Conservation (phyloP, 2,888 invertebrate genomes). For the Gymnosoma rotundatum region DNA sequence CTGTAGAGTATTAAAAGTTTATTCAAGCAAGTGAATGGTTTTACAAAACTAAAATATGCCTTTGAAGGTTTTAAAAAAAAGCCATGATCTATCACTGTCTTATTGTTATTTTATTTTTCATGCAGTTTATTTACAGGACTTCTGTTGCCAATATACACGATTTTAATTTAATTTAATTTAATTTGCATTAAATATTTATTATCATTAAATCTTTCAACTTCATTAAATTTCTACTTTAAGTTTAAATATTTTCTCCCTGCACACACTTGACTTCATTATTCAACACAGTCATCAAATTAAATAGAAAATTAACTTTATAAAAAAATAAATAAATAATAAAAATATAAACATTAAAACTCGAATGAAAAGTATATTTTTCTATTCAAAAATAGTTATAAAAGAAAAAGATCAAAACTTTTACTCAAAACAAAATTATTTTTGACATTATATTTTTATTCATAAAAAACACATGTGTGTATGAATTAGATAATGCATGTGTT, state of each 20-base stretch:
- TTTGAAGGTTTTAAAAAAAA: background rate
- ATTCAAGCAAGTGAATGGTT: slow-evolving; percentile 52
- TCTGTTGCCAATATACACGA: too few species aligned
- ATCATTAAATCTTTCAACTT: too few species aligned
- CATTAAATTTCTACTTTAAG: background rate
- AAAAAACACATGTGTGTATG: background rate
- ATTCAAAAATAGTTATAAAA: slow-evolving; percentile 15
- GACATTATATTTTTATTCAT: slow-evolving; percentile 16
- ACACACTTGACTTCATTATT: slow-evolving; percentile 3
- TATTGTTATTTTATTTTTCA: background rate
- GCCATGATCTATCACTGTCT: background rate
- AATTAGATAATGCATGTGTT: background rate
- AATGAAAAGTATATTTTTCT: slow-evolving; percentile 20
- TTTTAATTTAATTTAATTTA: too few species aligned
- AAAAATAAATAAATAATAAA: background rate
- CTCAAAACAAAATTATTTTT: slow-evolving; percentile 9
- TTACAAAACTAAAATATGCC: slow-evolving; percentile 41
- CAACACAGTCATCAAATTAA: slow-evolving; percentile 20
- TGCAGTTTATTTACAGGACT: too few species aligned
- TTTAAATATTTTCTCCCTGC: background rate
- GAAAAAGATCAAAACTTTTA: slow-evolving; percentile 35
- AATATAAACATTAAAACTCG: background rate
- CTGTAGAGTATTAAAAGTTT: slow-evolving; percentile 30
- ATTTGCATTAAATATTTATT: too few species aligned
- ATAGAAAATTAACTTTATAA: slow-evolving; percentile 8